Evolutionary conservation across 1,140 invertebrate species (phyloP), one percentile per base, ranked within the genome.

Genomic region (Bombus ignitus): DNA sequence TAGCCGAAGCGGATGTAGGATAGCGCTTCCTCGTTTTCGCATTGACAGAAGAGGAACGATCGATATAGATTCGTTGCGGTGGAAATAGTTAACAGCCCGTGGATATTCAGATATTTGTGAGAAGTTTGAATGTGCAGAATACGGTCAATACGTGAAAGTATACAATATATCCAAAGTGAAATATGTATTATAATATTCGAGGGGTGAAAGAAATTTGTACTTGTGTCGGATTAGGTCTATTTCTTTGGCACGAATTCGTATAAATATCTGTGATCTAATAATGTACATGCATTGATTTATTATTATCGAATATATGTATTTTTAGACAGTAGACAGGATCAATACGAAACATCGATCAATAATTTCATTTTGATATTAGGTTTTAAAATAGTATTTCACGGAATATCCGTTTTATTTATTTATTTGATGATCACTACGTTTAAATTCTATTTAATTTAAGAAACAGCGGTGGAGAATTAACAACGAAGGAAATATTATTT

Each of bases 1-100:
- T 77, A 65, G 37, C 35, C 75, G 70, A 32, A 39, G 85, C 68
- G 71, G 83, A 89, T 75, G 77, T 68, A 66, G 76, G 42, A 68
- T 47, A 77, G 42, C 80, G 47, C 72, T 89, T 66, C 79, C 78
- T 89, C 70, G 75, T 42, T 78, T 70, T 78, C 35, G 3, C 47
- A n/a, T 12, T 5, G 66, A 68, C 35, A 1, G 2, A 35, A 22
- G 37, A 39, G 10, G 0, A 12, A 10, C 4, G 22, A 12, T n/a
- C 3, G 9, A 35, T 22, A 5, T 25, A 37, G 13, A 8, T 37
- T 25, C 37, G 35, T 70, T 70, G 37, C 35, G 35, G 15, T 5
- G 68, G 5, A 32, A 28, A 39, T 70, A 28, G 39, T 39, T 70
- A 25, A 12, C 8, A 68, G 15, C 25, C 2, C 2, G 5, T 6